These are phyloP conservation scores for Sebastes kiyomatsui DNA, from an alignment of 2,797 vertebrate species.

Conservation along the genomic window DNA sequence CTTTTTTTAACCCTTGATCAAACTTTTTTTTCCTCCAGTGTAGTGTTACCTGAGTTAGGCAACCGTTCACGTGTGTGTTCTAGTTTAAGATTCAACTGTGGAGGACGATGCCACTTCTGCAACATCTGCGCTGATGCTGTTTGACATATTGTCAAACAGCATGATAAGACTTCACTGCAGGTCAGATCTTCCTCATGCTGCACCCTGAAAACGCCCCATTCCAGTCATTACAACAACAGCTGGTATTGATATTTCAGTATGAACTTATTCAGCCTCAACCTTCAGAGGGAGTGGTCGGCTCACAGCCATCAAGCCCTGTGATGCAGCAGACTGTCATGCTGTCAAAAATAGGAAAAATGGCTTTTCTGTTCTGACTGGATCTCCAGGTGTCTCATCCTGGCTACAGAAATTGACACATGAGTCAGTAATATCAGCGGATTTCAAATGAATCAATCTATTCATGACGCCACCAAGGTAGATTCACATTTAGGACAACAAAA, in stretches of 20 bases:
- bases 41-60: neutral
- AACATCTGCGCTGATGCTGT: neutral
- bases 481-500: neutral
- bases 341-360: neutral
- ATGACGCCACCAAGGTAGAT: neutral
- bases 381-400: neutral
- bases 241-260: constrained; percentile 13
- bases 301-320: neutral
- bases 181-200: neutral
- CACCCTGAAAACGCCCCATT: neutral
- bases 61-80: neutral
- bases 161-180: neutral
- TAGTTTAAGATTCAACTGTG: neutral
- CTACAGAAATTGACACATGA: neutral
- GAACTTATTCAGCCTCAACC: neutral
- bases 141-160: neutral
- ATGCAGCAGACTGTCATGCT: neutral
- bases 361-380: neutral
- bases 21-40: neutral
- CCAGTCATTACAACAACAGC: constrained; percentile 17
- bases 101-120: neutral
- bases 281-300: neutral
- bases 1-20: neutral
- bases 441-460: neutral
- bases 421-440: neutral